Evolutionary conservation across 2,888 invertebrate genomes (phyloP), one percentile per base, ranked within the genome.

Genomic region (Plebejus argus): DNA sequence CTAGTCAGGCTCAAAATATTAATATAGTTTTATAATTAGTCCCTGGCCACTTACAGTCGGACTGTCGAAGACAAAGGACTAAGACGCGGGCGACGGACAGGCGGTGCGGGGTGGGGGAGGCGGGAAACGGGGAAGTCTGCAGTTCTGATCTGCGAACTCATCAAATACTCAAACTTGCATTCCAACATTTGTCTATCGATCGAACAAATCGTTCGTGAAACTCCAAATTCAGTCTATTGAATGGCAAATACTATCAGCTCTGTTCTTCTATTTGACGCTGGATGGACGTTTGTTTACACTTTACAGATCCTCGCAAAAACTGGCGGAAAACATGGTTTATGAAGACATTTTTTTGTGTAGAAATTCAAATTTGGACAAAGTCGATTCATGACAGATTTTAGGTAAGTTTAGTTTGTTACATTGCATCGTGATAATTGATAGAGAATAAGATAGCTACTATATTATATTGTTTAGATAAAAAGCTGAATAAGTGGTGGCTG

Each of bases 131-230:
- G 35, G 61, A 23, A 1, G 10, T 61, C 61, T 61, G 20, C 76
- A 76, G 66, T 70, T 66, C 45, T 49, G 70, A 76, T 70, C 70
- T 70, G 77, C 77, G 35, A 77, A 58, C 77, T 77, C 71, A 72
- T 72, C 77, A 39, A 39, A 58, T 35, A 77, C 76, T 61, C 56
- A 71, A 77, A 77, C 71, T 77, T 72, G 77, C 77, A 71, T 77
- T 77, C 56, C n/a, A 71, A 77, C 77, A 56, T 72, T 77, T 77
- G 58, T 77, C 72, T 58, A 72, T 77, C 72, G 77, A 77, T 77
- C 23, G 71, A 72, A 58, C 72, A 72, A 77, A 77, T 77, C 77
- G 56, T 20, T 72, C 56, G 77, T 72, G 45, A 58, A 77, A 72
- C 77, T 66, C 66, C 66, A 33, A 66, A 66, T 66, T 18, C 28